Base-by-base conservation (phyloP, 2,113 vertebrate genomes). In the Hyaena hyaena region DNA sequence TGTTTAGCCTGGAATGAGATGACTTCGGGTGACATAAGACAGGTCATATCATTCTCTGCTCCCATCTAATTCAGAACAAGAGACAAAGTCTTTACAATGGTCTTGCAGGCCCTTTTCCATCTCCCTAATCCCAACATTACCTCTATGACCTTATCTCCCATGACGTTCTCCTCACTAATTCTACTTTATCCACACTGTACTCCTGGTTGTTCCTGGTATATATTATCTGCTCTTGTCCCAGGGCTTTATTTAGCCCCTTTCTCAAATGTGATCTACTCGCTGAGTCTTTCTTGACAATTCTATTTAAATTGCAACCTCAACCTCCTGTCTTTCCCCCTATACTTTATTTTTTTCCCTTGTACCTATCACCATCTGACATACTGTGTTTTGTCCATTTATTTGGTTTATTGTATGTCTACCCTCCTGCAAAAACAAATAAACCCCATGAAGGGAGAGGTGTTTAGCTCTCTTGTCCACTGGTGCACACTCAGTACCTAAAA, bases 241-340 rank as follows among this genome's bases (percentile, higher is more conserved):
- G 69, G 31, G 35, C 16, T 61, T 87, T 69, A 90, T 66, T 82
- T 68, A 90, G 21, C 45, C 81, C 66, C 53, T 77, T 43, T 88
- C 28, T 93, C 26, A 73, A 23, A 43, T 79, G 19, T 66, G 45
- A 93, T 26, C 61, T 90, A 21, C 39, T 77, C 33, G 76, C 33
- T 81, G 28, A 50, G 19, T 91, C 68, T 79, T 35, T 76, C 90
- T 68, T 90, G 61, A 31, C 23, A 45, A 93, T 15, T 93, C 21
- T 90, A 74, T 93, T 95, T 91, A 93, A 96, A 45, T 80, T 74
- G 35, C n/a, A 71, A 35, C 7, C 12, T 85, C 39, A 71, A 43
- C 2, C 12, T 85, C 48, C n/a, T 88, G n/a, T 91, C 10, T 88
- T 26, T 91, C n/a, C 19, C 79, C 58, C n/a, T 9, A 4, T 31